Conservation (phyloP, 2,113 vertebrate genomes). For the Gymnorhina tibicen region DNA sequence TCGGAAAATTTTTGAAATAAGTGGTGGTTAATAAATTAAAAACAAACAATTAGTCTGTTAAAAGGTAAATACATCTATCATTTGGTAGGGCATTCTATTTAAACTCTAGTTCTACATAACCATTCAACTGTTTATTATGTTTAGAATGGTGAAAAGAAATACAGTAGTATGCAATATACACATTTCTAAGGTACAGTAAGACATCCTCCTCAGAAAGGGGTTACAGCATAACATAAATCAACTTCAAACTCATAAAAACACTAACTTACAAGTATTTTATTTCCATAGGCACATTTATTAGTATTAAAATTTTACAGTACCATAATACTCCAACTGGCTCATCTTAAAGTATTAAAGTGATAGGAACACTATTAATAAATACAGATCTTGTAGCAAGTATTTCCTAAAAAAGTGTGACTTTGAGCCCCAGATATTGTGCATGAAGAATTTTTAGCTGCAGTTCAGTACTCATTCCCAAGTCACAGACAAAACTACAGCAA, state of each 20-base stretch:
- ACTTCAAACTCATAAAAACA: conserved; percentile 40
- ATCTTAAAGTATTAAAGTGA: conserved; percentile 67
- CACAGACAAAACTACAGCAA: not conserved
- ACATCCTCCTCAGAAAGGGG: not conserved
- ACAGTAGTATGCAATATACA: not conserved
- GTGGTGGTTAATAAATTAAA: not conserved
- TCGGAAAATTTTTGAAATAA: not conserved
- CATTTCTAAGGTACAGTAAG: not conserved
- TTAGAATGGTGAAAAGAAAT: not conserved
- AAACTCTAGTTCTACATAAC: not conserved
- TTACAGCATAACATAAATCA: conserved; percentile 65
- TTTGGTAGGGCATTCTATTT: not conserved
- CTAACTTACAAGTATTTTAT: conserved; percentile 67
- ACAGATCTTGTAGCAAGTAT: conserved; percentile 16
- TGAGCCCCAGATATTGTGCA: conserved; percentile 15
- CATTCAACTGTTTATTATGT: not conserved
- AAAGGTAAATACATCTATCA: not conserved
- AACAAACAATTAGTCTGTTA: not conserved
- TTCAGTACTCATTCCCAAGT: not conserved
- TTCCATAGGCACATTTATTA: conserved; percentile 69
- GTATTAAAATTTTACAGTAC: conserved; percentile 71
- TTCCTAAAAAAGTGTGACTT: conserved; percentile 39
- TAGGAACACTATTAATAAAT: conserved; percentile 64
- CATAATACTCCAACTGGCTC: conserved; percentile 62
- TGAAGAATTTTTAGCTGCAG: not conserved